Conservation (phyloP, 2,113 vertebrate species). For the Dipodomys merriami region DNA sequence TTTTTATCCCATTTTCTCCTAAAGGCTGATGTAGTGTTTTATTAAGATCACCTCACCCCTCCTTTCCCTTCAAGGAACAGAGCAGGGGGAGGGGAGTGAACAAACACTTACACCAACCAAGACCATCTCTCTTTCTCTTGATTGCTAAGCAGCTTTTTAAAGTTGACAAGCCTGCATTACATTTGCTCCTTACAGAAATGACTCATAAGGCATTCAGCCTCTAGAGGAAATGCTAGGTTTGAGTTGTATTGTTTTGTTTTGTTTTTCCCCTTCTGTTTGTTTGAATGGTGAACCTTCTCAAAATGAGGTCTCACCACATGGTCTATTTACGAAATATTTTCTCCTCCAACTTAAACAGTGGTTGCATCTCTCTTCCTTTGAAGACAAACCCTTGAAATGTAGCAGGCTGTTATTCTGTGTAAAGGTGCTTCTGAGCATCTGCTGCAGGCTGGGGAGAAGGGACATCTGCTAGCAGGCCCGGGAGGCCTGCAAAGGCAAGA, state of each 20-base stretch:
- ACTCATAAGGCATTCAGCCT: slow-evolving; percentile 18
- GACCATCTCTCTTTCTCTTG: neutral
- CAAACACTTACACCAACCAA: neutral
- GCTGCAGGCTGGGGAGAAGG: neutral
- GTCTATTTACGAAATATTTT: slow-evolving; percentile 52
- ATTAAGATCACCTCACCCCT: neutral
- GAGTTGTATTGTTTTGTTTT: too few relatives aligned
- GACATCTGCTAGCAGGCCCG: slow-evolving; percentile 44
- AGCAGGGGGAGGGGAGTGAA: neutral
- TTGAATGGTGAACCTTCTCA: slow-evolving; percentile 45
- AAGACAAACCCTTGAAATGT: neutral
- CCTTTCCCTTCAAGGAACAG: neutral
- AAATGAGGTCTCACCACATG: slow-evolving; percentile 43
- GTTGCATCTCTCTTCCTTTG: neutral
- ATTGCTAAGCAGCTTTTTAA: slow-evolving; percentile 21
- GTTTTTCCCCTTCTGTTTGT: neutral
- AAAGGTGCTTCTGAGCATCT: neutral
- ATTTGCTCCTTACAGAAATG: slow-evolving; percentile 35
- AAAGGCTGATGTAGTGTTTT: neutral
- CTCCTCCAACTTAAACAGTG: slow-evolving; percentile 27
- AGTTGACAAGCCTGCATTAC: neutral
- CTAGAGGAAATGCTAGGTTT: neutral
- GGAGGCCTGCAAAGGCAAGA: neutral
- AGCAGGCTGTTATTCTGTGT: slow-evolving; percentile 1
- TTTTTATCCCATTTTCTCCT: slow-evolving; percentile 39